Base-by-base conservation (phyloP, 1,140 invertebrate genomes). In the Pseudomyrmex dendroicus region DNA sequence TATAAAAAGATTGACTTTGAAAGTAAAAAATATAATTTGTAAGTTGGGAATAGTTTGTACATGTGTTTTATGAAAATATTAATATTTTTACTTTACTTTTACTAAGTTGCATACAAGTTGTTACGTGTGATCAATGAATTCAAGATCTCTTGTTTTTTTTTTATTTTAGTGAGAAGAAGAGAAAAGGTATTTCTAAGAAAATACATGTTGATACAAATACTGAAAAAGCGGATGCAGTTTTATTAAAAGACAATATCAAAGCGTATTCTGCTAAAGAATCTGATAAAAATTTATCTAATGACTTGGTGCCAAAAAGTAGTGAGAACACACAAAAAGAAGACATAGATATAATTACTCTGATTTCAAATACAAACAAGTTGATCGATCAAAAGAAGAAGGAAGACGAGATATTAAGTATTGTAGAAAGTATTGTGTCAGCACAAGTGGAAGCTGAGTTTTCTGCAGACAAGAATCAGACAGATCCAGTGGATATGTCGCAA, bases 371-470 rank as follows among this genome's bases (percentile, higher is more conserved):
- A 44, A 78, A 87, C 8, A 48, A 74, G 8, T 4, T 74, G 9
- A 22, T 57, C 15, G 44, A 73, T 8, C 70, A 86, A 59, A 83
- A 64, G 57, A 9, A 82, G 22, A 56, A 82, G 17, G 67, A 83
- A 15, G 67, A 74, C 54, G 82, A 90, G 25, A 35, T 59, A 52
- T 56, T 84, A 0, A 66, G 44, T 17, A 48, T 70, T 15, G 73
- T 80, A 17, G 87, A 89, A 70, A 90, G 78, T 70, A 74, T 90
- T 66, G 66, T 86, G 13, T 87, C 85, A 8, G 68, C 73, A 62
- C 64, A 90, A 20, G 46, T 89, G 12, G 84, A 91, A 20, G 35
- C 61, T 62, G 35, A 89, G 44, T 59, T 59, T 74, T 9, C 35
- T 67, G 17, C 10, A 48, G 66, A 67, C 0, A 50, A 89, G 48